Evolutionary conservation across 2,797 vertebrate genomes (phyloP).

Genomic region (Pseudotriccus pelzelni): DNA sequence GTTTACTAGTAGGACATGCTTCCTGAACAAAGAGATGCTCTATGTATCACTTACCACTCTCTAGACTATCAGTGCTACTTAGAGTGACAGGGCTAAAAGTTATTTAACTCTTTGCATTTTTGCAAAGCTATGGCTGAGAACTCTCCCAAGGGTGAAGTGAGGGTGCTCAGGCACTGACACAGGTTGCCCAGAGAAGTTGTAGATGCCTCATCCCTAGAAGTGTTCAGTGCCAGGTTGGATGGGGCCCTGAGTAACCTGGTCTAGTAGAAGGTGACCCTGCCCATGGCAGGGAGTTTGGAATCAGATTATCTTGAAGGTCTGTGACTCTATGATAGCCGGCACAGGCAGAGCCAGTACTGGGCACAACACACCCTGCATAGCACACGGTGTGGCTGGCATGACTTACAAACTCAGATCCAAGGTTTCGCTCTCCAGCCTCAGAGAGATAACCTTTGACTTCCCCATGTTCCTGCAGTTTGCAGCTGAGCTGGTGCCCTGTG

Average conservation of each 20-base stretch:
- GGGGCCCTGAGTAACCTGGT: not conserved
- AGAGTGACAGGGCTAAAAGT: not conserved
- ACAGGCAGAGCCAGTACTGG: not conserved
- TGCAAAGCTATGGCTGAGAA: not conserved
- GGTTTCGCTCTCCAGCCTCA: not conserved
- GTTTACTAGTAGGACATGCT: not conserved
- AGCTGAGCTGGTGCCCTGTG: not conserved
- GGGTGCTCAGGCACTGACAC: not conserved
- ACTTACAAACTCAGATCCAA: not conserved
- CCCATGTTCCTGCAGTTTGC: not conserved
- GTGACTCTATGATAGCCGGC: not conserved
- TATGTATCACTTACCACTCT: not conserved
- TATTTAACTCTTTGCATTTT: not conserved
- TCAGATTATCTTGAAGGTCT: not conserved
- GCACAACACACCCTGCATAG: not conserved
- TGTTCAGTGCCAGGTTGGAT: not conserved
- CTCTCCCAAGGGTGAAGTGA: not conserved
- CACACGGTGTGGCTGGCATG: rapidly evolving
- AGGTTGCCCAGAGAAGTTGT: not conserved
- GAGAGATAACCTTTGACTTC: not conserved
- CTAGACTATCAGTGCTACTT: not conserved
- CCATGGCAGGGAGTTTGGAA: not conserved
- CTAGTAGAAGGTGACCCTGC: not conserved
- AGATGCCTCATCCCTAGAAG: not conserved
- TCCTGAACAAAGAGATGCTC: not conserved